Percentiles rank a stretch among this genome's conserved stretches.
phyloP scores from a whole-genome alignment of 2,797 vertebrate species.

The Strix occidentalis region DNA sequence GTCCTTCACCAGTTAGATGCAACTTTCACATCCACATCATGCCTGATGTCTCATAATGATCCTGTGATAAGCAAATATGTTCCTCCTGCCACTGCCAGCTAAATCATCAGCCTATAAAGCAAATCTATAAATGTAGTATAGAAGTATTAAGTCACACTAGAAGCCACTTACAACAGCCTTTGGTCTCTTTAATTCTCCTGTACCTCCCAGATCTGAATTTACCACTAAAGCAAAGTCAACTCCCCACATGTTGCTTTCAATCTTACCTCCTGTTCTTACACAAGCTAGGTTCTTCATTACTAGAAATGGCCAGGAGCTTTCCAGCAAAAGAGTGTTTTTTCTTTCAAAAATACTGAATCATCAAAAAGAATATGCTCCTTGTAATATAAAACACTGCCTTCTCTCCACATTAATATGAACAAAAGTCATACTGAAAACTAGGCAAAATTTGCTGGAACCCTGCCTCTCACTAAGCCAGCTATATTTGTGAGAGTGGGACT shows the following conservation, averaged over 20 bases:
- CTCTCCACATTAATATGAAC: background rate
- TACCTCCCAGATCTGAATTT: background rate
- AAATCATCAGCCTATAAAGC: background rate
- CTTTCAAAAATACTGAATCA: background rate
- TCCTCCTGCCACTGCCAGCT: background rate
- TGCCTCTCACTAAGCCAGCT: background rate
- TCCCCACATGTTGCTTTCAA: rapidly evolving
- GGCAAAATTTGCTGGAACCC: background rate
- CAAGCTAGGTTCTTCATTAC: background rate
- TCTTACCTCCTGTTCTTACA: background rate
- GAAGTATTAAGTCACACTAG: background rate
- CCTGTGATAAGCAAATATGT: background rate
- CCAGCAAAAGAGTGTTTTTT: background rate
- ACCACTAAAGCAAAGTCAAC: background rate
- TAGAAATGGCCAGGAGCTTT: background rate
- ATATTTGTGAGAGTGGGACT: background rate
- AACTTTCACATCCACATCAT: background rate
- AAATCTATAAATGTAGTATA: background rate
- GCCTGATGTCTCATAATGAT: background rate
- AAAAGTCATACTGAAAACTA: background rate
- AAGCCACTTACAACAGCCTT: background rate
- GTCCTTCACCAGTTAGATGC: background rate
- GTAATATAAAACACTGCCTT: background rate
- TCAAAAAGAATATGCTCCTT: background rate
- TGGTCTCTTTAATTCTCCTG: background rate